Evolutionary conservation across 2,113 vertebrate genomes (phyloP).

Genomic region (Ctenodactylus gundi): DNA sequence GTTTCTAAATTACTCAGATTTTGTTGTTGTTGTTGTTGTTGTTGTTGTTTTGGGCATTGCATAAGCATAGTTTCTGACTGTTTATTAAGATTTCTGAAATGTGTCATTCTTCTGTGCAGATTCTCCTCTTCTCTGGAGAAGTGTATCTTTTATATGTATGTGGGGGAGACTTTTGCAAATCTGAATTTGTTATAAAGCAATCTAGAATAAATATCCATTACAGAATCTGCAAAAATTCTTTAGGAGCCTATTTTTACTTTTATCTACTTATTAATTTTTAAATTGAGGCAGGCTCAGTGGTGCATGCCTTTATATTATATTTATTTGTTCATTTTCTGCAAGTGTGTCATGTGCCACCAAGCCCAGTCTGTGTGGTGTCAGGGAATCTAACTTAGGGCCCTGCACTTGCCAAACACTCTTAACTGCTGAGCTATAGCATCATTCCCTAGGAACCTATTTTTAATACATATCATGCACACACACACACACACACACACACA

Average conservation of each 20-base stretch:
- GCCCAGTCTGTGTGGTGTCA: too few relatives aligned
- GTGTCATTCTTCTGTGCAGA: neutral
- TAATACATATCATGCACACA: neutral
- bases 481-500: neutral
- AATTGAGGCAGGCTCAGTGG: too few relatives aligned
- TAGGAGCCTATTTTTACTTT: too few relatives aligned
- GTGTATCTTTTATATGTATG: neutral
- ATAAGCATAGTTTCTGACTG: neutral
- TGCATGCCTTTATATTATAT: too few relatives aligned
- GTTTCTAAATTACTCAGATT: slow-evolving; percentile 9
- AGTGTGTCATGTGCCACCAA: too few relatives aligned
- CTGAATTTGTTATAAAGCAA: slow-evolving; percentile 11
- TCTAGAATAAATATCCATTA: neutral
- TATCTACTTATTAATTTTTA: too few relatives aligned
- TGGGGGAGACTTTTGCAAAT: neutral
- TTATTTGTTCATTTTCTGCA: too few relatives aligned
- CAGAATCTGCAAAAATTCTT: neutral
- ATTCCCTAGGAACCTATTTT: slow-evolving; percentile 12
- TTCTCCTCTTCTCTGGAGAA: neutral
- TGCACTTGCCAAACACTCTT: too few relatives aligned
- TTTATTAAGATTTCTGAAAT: neutral
- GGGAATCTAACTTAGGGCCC: too few relatives aligned
- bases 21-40: too few relatives aligned
- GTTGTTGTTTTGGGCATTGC: neutral
- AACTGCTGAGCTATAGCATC: too few relatives aligned